Percentiles rank a stretch among this genome's conserved stretches.
Conservation (phyloP, 1,140 invertebrate genomes). For the Papilio machaon region DNA sequence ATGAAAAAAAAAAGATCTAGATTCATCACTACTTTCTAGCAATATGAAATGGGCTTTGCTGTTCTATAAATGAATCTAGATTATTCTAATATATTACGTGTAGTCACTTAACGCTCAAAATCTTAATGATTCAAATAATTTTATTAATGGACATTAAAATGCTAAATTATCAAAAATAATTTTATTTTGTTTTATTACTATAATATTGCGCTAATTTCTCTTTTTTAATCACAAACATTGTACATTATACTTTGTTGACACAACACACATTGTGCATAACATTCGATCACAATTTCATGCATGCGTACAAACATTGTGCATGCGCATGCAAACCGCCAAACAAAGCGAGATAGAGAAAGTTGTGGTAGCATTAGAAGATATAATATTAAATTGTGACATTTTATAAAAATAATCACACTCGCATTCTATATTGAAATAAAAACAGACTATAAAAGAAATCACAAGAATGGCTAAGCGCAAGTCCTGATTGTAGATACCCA, state of each 20-base stretch:
- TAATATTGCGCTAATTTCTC: background rate
- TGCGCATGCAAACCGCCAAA: conserved; percentile 34
- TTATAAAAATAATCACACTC: conserved; percentile 27
- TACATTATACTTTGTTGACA: conserved; percentile 21
- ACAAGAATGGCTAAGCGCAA: conserved; percentile 2
- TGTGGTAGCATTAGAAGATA: conserved; percentile 24
- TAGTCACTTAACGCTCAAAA: background rate
- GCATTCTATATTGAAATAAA: conserved; percentile 19
- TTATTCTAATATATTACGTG: background rate
- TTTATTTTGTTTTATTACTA: background rate
- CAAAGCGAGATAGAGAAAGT: conserved; percentile 31
- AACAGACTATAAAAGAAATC: background rate
- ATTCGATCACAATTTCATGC: conserved; percentile 33
- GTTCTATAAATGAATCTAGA: background rate
- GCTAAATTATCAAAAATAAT: background rate
- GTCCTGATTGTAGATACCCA: conserved; percentile 54
- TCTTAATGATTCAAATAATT: background rate
- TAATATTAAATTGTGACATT: background rate
- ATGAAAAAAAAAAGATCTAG: background rate
- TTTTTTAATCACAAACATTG: background rate
- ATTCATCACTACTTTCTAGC: conserved; percentile 21
- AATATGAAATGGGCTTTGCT: conserved; percentile 5
- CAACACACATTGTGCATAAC: conserved; percentile 20
- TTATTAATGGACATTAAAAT: background rate
- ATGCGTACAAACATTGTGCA: conserved; percentile 26